phyloP scores from a whole-genome alignment of 2,888 invertebrate genomes.

The Orthonevra nobilis region DNA sequence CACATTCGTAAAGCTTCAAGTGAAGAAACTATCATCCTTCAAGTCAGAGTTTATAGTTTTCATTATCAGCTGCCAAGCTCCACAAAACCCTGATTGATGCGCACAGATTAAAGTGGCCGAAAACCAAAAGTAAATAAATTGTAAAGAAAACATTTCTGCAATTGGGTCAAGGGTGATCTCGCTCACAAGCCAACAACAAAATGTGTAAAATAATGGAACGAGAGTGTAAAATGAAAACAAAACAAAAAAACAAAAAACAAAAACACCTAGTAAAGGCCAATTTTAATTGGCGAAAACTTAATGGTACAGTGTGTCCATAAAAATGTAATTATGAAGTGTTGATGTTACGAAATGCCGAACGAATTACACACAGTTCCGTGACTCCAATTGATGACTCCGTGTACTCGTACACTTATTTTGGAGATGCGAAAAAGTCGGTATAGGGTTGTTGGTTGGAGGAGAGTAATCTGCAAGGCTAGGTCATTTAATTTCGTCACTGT shows the following conservation, averaged over 20 bases:
- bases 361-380: no score
- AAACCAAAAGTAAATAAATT: no score
- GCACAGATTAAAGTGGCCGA: constrained; percentile 4
- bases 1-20: no score
- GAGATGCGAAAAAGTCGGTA: no score
- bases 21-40: not conserved
- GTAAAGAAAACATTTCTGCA: constrained; percentile 34
- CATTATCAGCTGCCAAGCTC: constrained; percentile 9
- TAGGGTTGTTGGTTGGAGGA: no score
- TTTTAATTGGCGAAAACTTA: constrained; percentile 58
- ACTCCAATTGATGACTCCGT: no score
- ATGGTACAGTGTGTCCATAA: constrained; percentile 19
- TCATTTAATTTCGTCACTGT: no score
- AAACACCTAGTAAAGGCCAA: constrained; percentile 49
- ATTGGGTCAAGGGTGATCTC: constrained; percentile 58
- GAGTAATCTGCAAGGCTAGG: no score
- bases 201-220: not conserved
- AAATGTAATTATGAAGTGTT: constrained; percentile 34
- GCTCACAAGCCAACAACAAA: not conserved
- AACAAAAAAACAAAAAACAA: constrained; percentile 7
- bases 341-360: constrained; percentile 35
- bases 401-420: no score
- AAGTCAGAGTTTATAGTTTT: constrained; percentile 1
- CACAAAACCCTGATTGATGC: constrained; percentile 25
- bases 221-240: constrained; percentile 26